Evolutionary conservation across 2,113 vertebrate genomes (phyloP).

Genomic region (Prunella himalayana): DNA sequence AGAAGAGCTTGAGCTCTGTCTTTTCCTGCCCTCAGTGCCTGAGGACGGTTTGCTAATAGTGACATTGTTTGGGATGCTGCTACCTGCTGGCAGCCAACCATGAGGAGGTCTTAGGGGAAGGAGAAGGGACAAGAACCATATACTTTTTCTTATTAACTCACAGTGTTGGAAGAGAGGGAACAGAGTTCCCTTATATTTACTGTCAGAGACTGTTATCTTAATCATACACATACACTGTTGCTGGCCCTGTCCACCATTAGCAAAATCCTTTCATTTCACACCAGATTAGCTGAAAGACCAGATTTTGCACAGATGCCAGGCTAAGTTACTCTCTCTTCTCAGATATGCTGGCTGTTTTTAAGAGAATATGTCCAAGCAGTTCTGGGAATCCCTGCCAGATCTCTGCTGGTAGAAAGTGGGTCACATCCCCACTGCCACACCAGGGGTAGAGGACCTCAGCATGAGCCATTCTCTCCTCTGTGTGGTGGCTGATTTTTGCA

Average conservation of each 20-base stretch:
- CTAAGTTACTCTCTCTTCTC: not conserved
- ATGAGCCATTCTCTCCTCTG: not conserved
- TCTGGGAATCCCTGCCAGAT: not conserved
- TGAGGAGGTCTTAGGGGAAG: not conserved
- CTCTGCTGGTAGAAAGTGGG: not conserved
- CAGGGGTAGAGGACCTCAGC: not conserved
- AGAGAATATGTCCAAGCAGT: not conserved
- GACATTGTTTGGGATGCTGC: accelerated
- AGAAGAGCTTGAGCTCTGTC: not conserved
- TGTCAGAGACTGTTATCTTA: not conserved
- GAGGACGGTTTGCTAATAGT: not conserved
- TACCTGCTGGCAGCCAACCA: not conserved
- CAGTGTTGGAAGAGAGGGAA: not conserved
- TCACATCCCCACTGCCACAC: not conserved
- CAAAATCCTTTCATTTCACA: not conserved
- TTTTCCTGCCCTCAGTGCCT: not conserved
- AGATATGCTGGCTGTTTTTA: accelerated
- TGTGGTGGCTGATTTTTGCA: not conserved
- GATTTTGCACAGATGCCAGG: not conserved
- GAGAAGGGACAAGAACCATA: not conserved
- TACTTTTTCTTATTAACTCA: not conserved
- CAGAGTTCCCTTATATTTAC: not conserved
- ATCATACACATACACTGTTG: not conserved
- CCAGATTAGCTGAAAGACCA: not conserved
- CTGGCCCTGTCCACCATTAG: not conserved